Evolutionary conservation across 2,888 invertebrate genomes (phyloP), one percentile per base, ranked within the genome.

Genomic region (Chouioia cunea): DNA sequence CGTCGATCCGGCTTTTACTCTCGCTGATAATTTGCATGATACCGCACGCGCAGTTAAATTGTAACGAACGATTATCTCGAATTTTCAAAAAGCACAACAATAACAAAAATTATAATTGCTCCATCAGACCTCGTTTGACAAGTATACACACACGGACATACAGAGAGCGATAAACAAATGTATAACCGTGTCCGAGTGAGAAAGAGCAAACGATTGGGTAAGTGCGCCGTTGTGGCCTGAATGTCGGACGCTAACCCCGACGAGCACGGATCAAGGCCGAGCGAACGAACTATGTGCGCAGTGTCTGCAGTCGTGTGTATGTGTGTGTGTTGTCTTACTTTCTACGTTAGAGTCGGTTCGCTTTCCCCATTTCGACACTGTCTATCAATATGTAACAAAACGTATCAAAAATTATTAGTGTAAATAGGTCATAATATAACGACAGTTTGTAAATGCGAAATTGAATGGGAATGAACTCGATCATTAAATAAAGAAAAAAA

Each of bases 181-280:
- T 56, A 36, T 10, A 36, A 36, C 48, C 20, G 58, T 20, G 65
- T 60, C 58, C 65, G 64, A 58, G 69, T 48, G 67, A 18, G 62
- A 36, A 76, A 77, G 77, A 78, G 75, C 71, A 76, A 73, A 75
- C 73, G 77, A 76, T 83, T 83, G 81, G 77, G 80, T 78, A 83
- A 83, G 74, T 67, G 73, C 73, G 73, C 74, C 72, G 79, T 73
- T 58, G 69, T 66, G 75, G 67, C 72, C 68, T 70, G 69, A 57
- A 70, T 74, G 74, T 66, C 74, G 69, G 71, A 53, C 75, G 73
- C 76, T 82, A 82, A 84, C 83, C 83, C 82, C 82, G 74, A 10
- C 76, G 76, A 81, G 70, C 43, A 23, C 77, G 78, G 82, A 83
- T 82, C 84, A 83, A 84, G 84, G 84, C 81, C 83, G 80, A 68